Evolutionary conservation across 1,140 invertebrate species (phyloP), one percentile per base, ranked within the genome.

Genomic region (Bicyclus anynana): DNA sequence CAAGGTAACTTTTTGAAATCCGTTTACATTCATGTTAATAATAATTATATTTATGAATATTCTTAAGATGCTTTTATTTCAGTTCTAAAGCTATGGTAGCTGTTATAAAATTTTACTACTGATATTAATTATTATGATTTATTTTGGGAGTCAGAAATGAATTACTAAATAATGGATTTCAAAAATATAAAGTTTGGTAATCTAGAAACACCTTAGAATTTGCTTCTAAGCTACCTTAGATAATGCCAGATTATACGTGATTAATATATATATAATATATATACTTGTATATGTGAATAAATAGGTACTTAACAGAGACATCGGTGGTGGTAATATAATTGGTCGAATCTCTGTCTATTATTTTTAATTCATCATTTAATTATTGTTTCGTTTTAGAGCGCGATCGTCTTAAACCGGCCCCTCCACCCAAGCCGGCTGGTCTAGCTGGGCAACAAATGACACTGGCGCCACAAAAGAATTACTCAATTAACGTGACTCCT

Each of bases 361-460:
- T n/a, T n/a, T n/a, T n/a, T n/a, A 44, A 7, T 12, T 9, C 21
- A 21, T 5, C 12, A 6, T 12, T 14, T 44, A n/a, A 21, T 44
- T 57, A 13, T 61, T 62, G 5, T 37, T 35, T 70, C 73, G 23
- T 44, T 50, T 16, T 89, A 95, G 94, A 96, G 82, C 91, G 94
- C 48, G 94, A 96, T 77, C 91, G 94, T 49, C 91, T 95, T 62
- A 97, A 96, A 90, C 95, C 95, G 9, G 93, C 94, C 6, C 94
- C 94, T 50, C 95, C 95, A 35, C 95, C 94, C n/a, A 96, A 96
- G 83, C 95, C 95, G 0, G 92, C 94, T 10, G 91, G 94, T 1
- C 81, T 96, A 10, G 93, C 92, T 1, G 73, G 79, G 0, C 74
- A 89, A 51, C 81, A 88, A 77, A 49, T 86, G 80, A 56, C 87